These are phyloP conservation scores for Drosophila nebulosa DNA, from an alignment of 1,140 invertebrate species.

Conservation along the genomic window DNA sequence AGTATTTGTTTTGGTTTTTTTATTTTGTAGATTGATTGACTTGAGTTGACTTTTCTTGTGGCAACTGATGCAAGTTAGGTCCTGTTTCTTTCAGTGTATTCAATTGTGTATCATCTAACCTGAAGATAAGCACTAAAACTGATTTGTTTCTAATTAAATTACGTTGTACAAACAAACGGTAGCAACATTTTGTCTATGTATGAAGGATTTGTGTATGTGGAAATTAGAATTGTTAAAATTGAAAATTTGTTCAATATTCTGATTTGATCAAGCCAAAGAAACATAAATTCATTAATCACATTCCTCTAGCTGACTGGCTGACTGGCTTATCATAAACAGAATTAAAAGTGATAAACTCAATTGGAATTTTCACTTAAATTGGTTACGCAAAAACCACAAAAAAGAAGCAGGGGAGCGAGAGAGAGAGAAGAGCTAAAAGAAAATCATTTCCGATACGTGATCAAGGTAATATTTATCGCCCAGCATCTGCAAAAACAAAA, in stretches of 20 bases:
- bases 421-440: background rate
- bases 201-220: conserved; percentile 45
- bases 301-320: conserved; percentile 2
- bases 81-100: background rate
- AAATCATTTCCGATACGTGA: conserved; percentile 64
- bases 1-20: too few species aligned
- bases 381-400: conserved; percentile 44
- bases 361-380: conserved; percentile 50
- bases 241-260: conserved; percentile 33
- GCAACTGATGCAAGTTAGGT: too few species aligned
- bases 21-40: too few species aligned
- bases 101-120: background rate
- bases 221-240: conserved; percentile 76
- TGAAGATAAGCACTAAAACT: conserved; percentile 51
- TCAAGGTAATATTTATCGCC: conserved; percentile 73
- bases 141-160: conserved; percentile 73
- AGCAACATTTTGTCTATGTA: conserved; percentile 5
- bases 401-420: background rate
- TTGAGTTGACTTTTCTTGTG: too few species aligned
- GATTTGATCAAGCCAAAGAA: conserved; percentile 4
- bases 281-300: conserved; percentile 71
- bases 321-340: conserved; percentile 36
- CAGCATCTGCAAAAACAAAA: conserved; percentile 36
- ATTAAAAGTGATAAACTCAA: conserved; percentile 55
- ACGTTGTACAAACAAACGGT: conserved; percentile 37